Base-by-base conservation (phyloP, 2,797 vertebrate genomes). In the Lophius americanus region DNA sequence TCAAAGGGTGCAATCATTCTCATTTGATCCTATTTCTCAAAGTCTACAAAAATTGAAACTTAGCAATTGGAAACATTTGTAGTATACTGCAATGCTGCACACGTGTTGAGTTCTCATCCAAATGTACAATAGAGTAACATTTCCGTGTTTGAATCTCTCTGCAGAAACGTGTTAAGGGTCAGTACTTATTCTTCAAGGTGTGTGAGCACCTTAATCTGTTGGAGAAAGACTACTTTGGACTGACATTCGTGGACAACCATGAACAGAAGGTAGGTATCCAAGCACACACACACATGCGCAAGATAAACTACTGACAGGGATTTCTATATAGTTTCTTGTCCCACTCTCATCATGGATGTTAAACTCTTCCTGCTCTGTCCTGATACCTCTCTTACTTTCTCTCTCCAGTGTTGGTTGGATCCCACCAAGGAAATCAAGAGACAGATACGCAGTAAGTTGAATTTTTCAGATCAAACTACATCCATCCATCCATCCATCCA, bases 181-280 rank as follows among this genome's bases (percentile, higher is more conserved):
- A 98, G 63, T 92, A 87, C 71, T 85, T 99, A 35, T 96, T 98
- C 90, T 95, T 95, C 59, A 96, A 94, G 80, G 96, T 98, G 39
- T 99, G 96, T 51, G 96, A 96, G 54, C 95, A 98, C 61, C 96
- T 99, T 54, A 99, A 99, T 78, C 90, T 99, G 53, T 36, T 99
- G 93, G 98, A 99, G 89, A 98, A 96, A 81, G 98, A 99, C 88
- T 99, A 99, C 88, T 99, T 99, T 70, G 95, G 96, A 43, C 89
- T 99, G 81, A 67, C 89, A 2, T 97, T 95, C 88, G 94, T 76
- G 68, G 96, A 98, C 89, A 93, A 57, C 76, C 75, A 94, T 55
- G 95, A 96, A 39, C 94, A 97, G 81, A 96, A 92, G 93, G 96
- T 97, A 67, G 32, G 75, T 62, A 54, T 56, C 5, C 14, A 7